A percentile compares a stretch with the other conserved stretches of the same genome.
Conservation (phyloP, 2,113 vertebrate species). For the Gymnarchus niloticus region DNA sequence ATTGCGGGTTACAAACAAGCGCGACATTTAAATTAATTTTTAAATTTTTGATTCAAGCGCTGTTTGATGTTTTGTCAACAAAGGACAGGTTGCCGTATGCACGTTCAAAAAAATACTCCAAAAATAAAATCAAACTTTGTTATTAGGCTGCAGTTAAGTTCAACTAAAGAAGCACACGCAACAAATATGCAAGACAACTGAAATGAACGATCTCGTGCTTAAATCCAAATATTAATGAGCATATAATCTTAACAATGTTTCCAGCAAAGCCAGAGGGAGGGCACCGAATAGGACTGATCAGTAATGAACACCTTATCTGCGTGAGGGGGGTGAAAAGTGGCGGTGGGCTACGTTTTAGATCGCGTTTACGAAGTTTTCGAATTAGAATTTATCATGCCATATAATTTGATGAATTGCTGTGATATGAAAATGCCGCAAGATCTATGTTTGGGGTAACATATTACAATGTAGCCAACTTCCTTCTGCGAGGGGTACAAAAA, state of each 20-base stretch:
- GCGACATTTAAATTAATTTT: slow-evolving; percentile 4
- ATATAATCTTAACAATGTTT: not conserved
- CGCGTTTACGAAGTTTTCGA: not conserved
- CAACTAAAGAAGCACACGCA: not conserved
- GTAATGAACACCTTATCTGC: not conserved
- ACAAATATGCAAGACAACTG: not conserved
- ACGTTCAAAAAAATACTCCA: not conserved
- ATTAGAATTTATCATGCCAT: not conserved
- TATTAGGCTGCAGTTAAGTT: too few species aligned
- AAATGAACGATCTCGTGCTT: too few species aligned
- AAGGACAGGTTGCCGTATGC: not conserved
- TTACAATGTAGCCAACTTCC: too few species aligned
- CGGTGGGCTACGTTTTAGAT: not conserved
- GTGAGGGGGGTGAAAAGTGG: not conserved
- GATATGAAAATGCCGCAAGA: not conserved
- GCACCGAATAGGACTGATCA: not conserved
- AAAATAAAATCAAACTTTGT: not conserved
- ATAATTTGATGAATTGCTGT: not conserved
- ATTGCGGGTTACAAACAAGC: slow-evolving; percentile 1
- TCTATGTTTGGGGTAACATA: too few species aligned
- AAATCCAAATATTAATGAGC: not conserved
- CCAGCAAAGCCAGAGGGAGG: not conserved
- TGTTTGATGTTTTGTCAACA: not conserved
- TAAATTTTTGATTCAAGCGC: not conserved
- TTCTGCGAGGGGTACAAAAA: too few species aligned